phyloP scores from a whole-genome alignment of 2,888 invertebrate species.

The Heliconius charithonia region DNA sequence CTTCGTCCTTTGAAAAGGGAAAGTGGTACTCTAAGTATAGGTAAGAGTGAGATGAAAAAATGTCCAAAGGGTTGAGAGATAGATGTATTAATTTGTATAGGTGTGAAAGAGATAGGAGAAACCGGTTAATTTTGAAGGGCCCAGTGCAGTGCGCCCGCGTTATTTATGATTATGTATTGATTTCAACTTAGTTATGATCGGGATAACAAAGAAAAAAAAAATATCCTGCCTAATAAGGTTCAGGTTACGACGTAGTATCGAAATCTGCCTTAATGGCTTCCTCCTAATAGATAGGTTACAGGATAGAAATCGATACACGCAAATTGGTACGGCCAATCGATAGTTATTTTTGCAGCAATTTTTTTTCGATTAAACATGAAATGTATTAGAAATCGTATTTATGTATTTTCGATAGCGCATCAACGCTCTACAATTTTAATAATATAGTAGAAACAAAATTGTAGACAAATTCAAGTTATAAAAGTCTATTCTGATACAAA shows the following conservation, averaged over 20 bases:
- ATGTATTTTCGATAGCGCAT: no score
- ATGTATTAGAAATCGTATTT: no score
- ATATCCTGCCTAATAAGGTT: conserved; percentile 28
- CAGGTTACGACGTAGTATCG: conserved; percentile 22
- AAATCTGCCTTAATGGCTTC: conserved; percentile 9
- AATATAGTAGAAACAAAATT: no score
- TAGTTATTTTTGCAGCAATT: no score
- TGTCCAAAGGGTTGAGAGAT: conserved; percentile 72
- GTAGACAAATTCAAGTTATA: no score
- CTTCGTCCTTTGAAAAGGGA: conserved; percentile 84
- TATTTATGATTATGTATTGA: conserved; percentile 74
- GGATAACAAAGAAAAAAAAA: conserved; percentile 40
- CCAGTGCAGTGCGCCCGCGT: conserved; percentile 56
- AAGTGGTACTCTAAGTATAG: conserved; percentile 76
- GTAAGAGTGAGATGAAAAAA: conserved; percentile 83
- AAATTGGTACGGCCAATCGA: background rate
- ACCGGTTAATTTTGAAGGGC: conserved; percentile 84
- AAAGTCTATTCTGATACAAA: no score
- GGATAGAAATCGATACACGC: conserved; percentile 2
- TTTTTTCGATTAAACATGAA: no score
- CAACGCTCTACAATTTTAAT: no score
- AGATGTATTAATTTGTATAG: conserved; percentile 46
- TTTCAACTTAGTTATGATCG: conserved; percentile 61
- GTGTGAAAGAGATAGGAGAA: conserved; percentile 59
- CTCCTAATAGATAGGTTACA: conserved; percentile 3